A percentile compares a stretch with the other conserved stretches of the same genome.
phyloP scores from a whole-genome alignment of 1,140 invertebrate species.

The Macrobrachium rosenbergii region DNA sequence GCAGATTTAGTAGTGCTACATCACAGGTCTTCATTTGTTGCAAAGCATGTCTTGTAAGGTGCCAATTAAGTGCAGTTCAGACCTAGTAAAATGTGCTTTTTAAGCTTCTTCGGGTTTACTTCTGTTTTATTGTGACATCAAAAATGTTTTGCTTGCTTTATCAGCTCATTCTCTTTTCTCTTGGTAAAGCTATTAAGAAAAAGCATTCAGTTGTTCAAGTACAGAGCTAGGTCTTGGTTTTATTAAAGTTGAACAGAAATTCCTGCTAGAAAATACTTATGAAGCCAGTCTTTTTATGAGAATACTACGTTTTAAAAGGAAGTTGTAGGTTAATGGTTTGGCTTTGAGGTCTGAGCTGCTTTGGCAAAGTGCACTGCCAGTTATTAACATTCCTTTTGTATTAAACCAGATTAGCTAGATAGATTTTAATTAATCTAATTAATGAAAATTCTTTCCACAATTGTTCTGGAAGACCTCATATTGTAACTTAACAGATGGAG shows the following conservation, averaged over 20 bases:
- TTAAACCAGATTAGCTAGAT: neutral
- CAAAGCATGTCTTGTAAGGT: constrained; percentile 14
- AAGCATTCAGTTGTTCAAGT: too few species aligned
- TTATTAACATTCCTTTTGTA: constrained; percentile 5
- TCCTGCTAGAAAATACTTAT: neutral
- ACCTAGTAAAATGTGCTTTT: constrained; percentile 6
- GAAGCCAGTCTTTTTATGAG: neutral
- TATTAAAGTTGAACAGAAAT: neutral
- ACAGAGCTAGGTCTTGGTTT: too few species aligned
- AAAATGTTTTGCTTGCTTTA: too few species aligned
- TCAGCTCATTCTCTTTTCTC: too few species aligned
- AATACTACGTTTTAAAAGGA: neutral
- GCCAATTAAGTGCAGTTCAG: constrained; percentile 33
- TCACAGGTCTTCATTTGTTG: neutral
- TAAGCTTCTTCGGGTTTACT: neutral
- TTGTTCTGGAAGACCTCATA: too few species aligned
- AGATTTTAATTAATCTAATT: neutral
- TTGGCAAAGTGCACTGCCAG: constrained; percentile 21
- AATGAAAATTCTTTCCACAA: neutral
- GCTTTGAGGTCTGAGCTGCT: constrained; percentile 9
- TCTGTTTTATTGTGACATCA: neutral
- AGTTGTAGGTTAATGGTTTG: neutral
- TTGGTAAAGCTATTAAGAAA: too few species aligned
- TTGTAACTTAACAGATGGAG: too few species aligned
- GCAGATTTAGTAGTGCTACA: constrained; percentile 10